Evolutionary conservation across 2,797 vertebrate genomes (phyloP).

Genomic region (Acropternis orthonyx): DNA sequence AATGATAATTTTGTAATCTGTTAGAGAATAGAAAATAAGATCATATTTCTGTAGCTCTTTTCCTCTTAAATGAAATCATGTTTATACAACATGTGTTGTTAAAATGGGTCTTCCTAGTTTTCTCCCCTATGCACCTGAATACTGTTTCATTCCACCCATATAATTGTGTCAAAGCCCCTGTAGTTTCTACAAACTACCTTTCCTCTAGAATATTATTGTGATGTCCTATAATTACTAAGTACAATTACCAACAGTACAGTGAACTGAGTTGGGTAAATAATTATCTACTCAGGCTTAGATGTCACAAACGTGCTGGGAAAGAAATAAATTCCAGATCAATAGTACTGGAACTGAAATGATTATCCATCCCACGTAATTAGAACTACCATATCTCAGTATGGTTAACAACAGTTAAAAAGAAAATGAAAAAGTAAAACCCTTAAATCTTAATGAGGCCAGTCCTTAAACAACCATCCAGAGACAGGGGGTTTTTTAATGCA

Average conservation of each 20-base stretch:
- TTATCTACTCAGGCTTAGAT: slow-evolving; percentile 48
- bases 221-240: neutral
- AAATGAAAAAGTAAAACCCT: neutral
- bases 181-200: neutral
- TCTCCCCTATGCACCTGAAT: neutral
- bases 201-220: neutral
- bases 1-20: neutral
- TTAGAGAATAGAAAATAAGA: neutral
- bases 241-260: neutral
- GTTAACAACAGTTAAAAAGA: slow-evolving; percentile 43
- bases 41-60: neutral
- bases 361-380: slow-evolving; percentile 74
- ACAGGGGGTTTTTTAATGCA: neutral
- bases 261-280: slow-evolving; percentile 29
- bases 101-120: neutral
- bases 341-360: slow-evolving; percentile 60
- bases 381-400: slow-evolving; percentile 54
- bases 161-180: neutral
- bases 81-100: neutral
- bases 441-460: neutral
- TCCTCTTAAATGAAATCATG: neutral
- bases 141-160: neutral
- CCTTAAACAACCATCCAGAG: neutral
- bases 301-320: slow-evolving; percentile 66
- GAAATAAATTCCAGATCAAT: slow-evolving; percentile 76